These are phyloP conservation scores for Microdon myrmicae DNA, from an alignment of 2,888 invertebrate genomes.

Conservation along the genomic window DNA sequence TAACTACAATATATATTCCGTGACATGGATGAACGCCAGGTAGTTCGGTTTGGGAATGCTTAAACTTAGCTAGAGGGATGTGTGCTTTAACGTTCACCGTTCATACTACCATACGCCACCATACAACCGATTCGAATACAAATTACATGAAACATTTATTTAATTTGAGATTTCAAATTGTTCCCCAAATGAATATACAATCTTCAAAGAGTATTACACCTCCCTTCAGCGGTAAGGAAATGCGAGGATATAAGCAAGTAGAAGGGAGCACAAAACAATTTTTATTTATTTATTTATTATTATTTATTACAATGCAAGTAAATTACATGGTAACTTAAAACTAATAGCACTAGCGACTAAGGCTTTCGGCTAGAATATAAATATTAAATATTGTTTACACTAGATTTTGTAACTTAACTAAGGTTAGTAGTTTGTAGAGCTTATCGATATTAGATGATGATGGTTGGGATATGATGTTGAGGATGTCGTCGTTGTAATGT, in stretches of 20 bases:
- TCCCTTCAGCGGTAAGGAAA: conserved; percentile 33
- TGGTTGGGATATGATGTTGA: too few species aligned
- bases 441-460: too few species aligned
- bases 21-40: conserved; percentile 5
- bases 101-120: conserved; percentile 6
- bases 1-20: conserved; percentile 33
- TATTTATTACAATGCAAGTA: too few species aligned
- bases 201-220: conserved; percentile 4
- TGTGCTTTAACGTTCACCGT: conserved; percentile 10
- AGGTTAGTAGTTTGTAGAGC: too few species aligned
- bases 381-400: too few species aligned
- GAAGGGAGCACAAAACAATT: conserved; percentile 17
- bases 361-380: too few species aligned
- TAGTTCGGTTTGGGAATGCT: conserved; percentile 17
- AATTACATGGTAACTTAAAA: too few species aligned
- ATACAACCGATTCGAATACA: conserved; percentile 36
- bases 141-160: conserved; percentile 53
- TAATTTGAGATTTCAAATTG: conserved; percentile 47
- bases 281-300: not conserved
- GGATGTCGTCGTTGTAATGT: too few species aligned
- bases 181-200: conserved; percentile 41
- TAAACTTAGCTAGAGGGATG: conserved; percentile 6
- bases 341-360: too few species aligned
- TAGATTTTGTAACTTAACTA: too few species aligned
- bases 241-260: conserved; percentile 16